phyloP scores from a whole-genome alignment of 2,888 invertebrate species.

The Lysandra coridon region DNA sequence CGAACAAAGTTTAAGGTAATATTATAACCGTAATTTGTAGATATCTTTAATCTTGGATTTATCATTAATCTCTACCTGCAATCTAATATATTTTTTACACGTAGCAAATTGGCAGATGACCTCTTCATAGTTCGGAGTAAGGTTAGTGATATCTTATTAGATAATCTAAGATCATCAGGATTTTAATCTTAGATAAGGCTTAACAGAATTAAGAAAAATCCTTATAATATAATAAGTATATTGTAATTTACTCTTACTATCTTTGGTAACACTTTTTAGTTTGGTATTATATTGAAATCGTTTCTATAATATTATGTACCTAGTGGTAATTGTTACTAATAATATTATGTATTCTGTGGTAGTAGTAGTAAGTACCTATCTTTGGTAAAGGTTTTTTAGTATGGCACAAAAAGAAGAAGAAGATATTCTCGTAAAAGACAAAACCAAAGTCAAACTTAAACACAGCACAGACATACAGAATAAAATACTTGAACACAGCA shows the following conservation, averaged over 20 bases:
- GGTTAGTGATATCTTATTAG: not conserved
- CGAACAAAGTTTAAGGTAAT: not conserved
- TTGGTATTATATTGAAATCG: too few species aligned
- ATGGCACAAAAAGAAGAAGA: not conserved
- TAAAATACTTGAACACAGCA: too few species aligned
- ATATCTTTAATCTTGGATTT: not conserved
- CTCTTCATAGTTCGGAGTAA: conserved; percentile 4
- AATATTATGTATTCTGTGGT: too few species aligned
- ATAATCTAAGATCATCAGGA: not conserved
- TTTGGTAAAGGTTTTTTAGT: not conserved
- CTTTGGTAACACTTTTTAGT: not conserved
- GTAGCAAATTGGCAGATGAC: not conserved
- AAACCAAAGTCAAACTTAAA: not conserved
- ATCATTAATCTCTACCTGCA: not conserved
- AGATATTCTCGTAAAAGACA: not conserved
- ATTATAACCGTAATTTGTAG: not conserved
- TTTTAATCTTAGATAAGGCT: not conserved
- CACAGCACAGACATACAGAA: too few species aligned
- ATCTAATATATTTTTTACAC: not conserved
- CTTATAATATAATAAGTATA: not conserved
- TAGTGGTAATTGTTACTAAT: too few species aligned
- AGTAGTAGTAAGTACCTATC: not conserved
- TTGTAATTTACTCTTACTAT: not conserved
- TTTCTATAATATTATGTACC: too few species aligned
- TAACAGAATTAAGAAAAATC: not conserved